Conservation (phyloP, 1,140 invertebrate genomes). For the Meteorus sp. region DNA sequence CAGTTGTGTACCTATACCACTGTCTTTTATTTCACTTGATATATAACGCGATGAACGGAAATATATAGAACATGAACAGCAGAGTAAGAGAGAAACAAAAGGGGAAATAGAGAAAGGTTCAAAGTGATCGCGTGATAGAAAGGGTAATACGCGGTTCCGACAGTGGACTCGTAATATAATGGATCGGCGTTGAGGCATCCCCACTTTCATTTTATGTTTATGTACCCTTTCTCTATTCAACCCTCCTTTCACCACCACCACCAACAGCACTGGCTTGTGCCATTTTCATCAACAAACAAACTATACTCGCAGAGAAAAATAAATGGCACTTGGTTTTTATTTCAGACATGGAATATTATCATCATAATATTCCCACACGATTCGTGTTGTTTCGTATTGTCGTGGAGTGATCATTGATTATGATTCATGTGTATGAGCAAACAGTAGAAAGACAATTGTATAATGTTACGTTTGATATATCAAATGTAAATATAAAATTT, state of each 20-base stretch:
- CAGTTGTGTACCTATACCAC: conserved; percentile 33
- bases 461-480: too few relatives aligned
- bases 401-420: too few relatives aligned
- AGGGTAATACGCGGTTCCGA: conserved; percentile 37
- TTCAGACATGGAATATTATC: neutral
- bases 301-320: conserved; percentile 29
- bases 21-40: conserved; percentile 12
- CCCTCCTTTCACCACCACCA: too few relatives aligned
- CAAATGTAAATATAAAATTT: too few relatives aligned
- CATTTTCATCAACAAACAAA: too few relatives aligned
- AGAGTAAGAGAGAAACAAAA: neutral
- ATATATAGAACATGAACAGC: neutral
- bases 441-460: too few relatives aligned
- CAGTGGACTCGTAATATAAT: conserved; percentile 49
- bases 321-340: conserved; percentile 40
- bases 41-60: neutral
- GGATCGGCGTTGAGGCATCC: conserved; percentile 37
- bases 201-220: conserved; percentile 26
- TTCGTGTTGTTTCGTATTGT: too few relatives aligned
- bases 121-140: conserved; percentile 48
- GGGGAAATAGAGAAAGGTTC: conserved; percentile 12
- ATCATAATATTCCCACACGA: too few relatives aligned
- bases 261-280: too few relatives aligned
- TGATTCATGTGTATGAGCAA: too few relatives aligned
- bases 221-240: conserved; percentile 6